Percentiles rank a stretch among this genome's conserved stretches.
Evolutionary conservation across 64 coral and sea anemone genomes (phyloP).

Genomic region (Actinia tenebrosa): DNA sequence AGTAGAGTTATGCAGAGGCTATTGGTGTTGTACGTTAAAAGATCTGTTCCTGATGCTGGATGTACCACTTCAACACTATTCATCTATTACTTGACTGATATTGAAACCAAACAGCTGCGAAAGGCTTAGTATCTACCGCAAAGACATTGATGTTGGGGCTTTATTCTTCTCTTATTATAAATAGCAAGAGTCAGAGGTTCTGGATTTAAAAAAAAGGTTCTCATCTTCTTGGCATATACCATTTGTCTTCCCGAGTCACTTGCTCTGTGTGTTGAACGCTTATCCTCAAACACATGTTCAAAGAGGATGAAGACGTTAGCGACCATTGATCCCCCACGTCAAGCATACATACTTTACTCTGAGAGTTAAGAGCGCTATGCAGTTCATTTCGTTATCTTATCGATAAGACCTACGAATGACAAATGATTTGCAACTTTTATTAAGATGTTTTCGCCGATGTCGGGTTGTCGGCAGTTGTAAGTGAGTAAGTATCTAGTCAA

Average conservation of each 20-base stretch:
- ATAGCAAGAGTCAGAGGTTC: not conserved
- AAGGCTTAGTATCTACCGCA: not conserved
- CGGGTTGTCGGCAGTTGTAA: constrained; percentile 7
- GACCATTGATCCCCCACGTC: not conserved
- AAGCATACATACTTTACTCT: not conserved
- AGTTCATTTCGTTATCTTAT: constrained; percentile 2
- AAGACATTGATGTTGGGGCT: not conserved
- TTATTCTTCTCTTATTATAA: not conserved
- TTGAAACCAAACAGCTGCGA: not conserved
- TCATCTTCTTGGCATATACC: not conserved
- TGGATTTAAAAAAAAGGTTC: not conserved
- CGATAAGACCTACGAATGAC: constrained; percentile 7
- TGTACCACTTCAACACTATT: constrained; percentile 1
- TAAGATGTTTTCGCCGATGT: constrained; percentile 16
- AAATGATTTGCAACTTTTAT: constrained; percentile 20
- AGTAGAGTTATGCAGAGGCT: not conserved
- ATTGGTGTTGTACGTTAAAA: not conserved
- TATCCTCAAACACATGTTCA: not conserved
- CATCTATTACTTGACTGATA: not conserved
- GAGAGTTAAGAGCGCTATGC: not conserved
- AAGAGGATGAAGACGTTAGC: not conserved
- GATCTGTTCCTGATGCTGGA: constrained; percentile 4
- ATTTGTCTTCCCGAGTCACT: not conserved
- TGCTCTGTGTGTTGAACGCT: not conserved
- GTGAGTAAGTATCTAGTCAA: not conserved